Percentiles rank a stretch among this genome's conserved stretches.
Conservation (phyloP, 30 jellyfish, hydroid and myxozoan species). For the Pseudorhiza aurosa region DNA sequence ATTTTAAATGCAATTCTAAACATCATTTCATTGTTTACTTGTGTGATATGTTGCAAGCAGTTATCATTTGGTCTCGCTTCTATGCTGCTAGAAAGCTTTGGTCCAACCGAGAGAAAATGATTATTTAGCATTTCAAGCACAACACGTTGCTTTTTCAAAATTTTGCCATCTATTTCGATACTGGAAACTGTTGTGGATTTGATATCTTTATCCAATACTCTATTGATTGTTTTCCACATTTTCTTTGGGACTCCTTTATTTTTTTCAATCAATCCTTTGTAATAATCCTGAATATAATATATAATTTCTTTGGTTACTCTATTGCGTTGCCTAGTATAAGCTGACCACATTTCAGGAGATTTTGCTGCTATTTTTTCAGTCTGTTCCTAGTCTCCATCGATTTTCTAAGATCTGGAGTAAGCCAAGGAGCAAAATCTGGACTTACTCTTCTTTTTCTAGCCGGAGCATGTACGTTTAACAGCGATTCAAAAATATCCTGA, state of each 20-base stretch:
- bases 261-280: slow-evolving; percentile 44
- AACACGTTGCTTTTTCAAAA: slow-evolving; percentile 49
- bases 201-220: slow-evolving; percentile 33
- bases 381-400: slow-evolving; percentile 58
- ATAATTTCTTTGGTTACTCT: slow-evolving; percentile 37
- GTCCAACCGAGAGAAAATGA: slow-evolving; percentile 58
- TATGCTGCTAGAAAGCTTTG: slow-evolving; percentile 53
- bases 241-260: slow-evolving; percentile 33
- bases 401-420: slow-evolving; percentile 53
- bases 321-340: slow-evolving; percentile 46
- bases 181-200: slow-evolving; percentile 46
- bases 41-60: slow-evolving; percentile 64
- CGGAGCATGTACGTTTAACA: slow-evolving; percentile 59
- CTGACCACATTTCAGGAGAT: slow-evolving; percentile 62
- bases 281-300: slow-evolving; percentile 34
- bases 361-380: slow-evolving; percentile 44
- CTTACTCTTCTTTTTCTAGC: slow-evolving; percentile 48
- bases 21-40: slow-evolving; percentile 50
- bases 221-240: slow-evolving; percentile 57
- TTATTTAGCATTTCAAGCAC: slow-evolving; percentile 49
- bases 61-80: slow-evolving; percentile 64
- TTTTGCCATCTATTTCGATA: slow-evolving; percentile 41
- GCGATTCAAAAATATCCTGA: slow-evolving; percentile 47
- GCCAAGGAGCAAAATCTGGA: slow-evolving; percentile 61
- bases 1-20: too few relatives aligned